These are phyloP conservation scores for Aepyceros melampus DNA, from an alignment of 2,113 vertebrate genomes.

Conservation along the genomic window DNA sequence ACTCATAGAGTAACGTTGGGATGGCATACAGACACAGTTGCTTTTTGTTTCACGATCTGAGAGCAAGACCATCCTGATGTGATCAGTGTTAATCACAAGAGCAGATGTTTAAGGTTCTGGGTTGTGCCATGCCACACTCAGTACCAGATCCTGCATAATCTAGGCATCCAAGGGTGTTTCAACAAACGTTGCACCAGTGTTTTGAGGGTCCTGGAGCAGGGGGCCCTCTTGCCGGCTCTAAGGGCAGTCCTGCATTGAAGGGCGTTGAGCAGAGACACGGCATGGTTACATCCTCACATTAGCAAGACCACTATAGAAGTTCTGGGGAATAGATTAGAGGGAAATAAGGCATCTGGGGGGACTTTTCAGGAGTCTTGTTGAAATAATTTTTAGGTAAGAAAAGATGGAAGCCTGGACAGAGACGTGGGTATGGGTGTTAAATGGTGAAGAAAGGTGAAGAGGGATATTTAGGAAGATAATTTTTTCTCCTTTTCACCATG, in stretches of 20 bases:
- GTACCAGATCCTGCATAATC: background rate
- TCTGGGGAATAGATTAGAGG: background rate
- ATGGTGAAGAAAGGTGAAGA: background rate
- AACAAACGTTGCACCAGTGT: fast-evolving
- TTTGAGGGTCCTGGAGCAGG: background rate
- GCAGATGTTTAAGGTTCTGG: background rate
- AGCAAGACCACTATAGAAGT: background rate
- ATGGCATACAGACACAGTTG: background rate
- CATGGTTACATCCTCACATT: background rate
- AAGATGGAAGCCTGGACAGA: background rate
- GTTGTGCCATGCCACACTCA: fast-evolving
- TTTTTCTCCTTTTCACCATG: background rate
- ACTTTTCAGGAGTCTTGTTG: too few relatives aligned
- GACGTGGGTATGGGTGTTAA: too few relatives aligned
- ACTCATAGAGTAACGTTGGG: background rate
- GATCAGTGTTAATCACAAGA: background rate
- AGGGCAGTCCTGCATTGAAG: background rate
- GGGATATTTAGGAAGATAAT: background rate
- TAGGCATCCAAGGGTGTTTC: background rate
- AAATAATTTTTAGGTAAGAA: background rate
- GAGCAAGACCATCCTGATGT: background rate
- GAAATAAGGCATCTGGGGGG: background rate
- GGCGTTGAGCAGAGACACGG: background rate
- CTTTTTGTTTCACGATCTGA: background rate
- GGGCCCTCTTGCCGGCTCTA: background rate